Evolutionary conservation across 1,140 invertebrate species (phyloP).

Genomic region (Drosophila leontia): DNA sequence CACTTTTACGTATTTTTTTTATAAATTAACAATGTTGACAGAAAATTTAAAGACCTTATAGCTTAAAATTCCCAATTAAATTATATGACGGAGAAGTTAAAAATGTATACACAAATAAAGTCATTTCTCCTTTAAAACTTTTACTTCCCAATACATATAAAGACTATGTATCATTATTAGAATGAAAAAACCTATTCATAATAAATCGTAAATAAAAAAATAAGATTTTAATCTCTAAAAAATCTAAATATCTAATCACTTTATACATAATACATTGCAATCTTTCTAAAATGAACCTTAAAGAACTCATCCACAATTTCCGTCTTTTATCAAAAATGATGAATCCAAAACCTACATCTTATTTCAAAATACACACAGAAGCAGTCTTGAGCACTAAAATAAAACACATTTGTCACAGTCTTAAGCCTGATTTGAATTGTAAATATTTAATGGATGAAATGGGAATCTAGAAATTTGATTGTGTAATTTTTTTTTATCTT

Average conservation of each 20-base stretch:
- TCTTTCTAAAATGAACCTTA: too few species aligned
- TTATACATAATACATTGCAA: too few species aligned
- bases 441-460: constrained; percentile 8
- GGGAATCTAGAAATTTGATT: background rate
- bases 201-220: background rate
- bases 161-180: background rate
- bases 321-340: background rate
- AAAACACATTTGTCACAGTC: background rate
- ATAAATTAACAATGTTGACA: too few species aligned
- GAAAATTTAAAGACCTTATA: too few species aligned
- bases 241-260: background rate
- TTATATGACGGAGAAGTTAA: too few species aligned
- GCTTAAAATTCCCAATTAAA: too few species aligned
- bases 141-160: background rate
- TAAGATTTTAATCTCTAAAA: too few species aligned
- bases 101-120: too few species aligned
- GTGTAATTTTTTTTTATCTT: background rate
- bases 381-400: background rate
- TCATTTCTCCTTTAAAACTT: background rate
- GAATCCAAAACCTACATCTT: background rate
- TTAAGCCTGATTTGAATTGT: background rate
- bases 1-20: too few species aligned
- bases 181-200: background rate
- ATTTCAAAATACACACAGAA: background rate
- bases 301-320: too few species aligned